A percentile compares a stretch with the other conserved stretches of the same genome.
phyloP scores from a whole-genome alignment of 2,888 invertebrate species.

The Azorinus chamasolen region DNA sequence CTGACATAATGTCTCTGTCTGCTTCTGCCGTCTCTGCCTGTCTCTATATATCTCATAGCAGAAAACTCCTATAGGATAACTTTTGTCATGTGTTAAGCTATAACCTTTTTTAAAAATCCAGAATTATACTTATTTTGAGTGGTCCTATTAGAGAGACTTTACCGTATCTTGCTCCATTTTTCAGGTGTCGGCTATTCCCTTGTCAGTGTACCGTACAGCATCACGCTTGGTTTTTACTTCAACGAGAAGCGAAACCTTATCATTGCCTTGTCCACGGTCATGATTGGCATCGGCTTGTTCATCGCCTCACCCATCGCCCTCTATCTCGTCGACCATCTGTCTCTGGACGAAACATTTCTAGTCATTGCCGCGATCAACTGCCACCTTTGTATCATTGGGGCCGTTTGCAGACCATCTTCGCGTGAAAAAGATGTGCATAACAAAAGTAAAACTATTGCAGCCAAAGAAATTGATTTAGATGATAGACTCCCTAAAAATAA shows the following conservation, averaged over 20 bases:
- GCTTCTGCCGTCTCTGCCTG: too few species aligned
- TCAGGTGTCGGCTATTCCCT: constrained; percentile 66
- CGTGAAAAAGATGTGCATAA: constrained; percentile 18
- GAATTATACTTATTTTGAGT: too few species aligned
- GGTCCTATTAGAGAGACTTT: too few species aligned
- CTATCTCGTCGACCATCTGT: constrained; percentile 35
- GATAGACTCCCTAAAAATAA: too few species aligned
- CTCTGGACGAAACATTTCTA: constrained; percentile 59
- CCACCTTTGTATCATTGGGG: constrained; percentile 54
- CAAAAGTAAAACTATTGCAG: too few species aligned
- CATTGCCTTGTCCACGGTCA: constrained; percentile 39
- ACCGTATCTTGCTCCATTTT: too few species aligned
- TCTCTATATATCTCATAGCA: too few species aligned
- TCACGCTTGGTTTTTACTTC: constrained; percentile 64
- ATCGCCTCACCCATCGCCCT: constrained; percentile 59
- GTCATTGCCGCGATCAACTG: constrained; percentile 51
- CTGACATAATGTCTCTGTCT: not conserved
- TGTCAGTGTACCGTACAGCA: constrained; percentile 43
- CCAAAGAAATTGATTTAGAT: too few species aligned
- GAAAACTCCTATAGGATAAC: too few species aligned
- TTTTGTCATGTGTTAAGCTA: too few species aligned
- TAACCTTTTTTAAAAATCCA: too few species aligned
- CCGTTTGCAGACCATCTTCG: constrained; percentile 56
- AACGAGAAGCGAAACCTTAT: constrained; percentile 50
- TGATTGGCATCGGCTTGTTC: constrained; percentile 63